A percentile compares a stretch with the other conserved stretches of the same genome.
Evolutionary conservation across 2,797 vertebrate genomes (phyloP).

Genomic region (Danio kyathit): DNA sequence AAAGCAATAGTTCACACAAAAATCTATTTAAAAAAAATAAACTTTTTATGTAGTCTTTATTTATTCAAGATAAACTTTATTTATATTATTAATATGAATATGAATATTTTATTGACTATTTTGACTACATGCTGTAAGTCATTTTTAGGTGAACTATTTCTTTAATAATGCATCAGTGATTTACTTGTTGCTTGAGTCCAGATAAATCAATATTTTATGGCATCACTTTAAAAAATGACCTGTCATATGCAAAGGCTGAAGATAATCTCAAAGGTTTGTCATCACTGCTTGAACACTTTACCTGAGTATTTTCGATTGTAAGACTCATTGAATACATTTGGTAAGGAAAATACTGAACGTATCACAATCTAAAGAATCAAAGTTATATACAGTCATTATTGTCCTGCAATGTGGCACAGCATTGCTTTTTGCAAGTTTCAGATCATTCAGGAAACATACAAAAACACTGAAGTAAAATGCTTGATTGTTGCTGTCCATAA

Average conservation of each 20-base stretch:
- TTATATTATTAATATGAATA: too few species aligned
- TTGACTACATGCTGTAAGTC: not conserved
- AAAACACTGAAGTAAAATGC: not conserved
- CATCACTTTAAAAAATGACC: slow-evolving; percentile 12
- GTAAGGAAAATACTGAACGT: slow-evolving; percentile 41
- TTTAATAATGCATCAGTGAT: not conserved
- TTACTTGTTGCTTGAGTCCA: not conserved
- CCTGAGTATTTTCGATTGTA: slow-evolving; percentile 55
- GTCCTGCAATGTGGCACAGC: slow-evolving; percentile 26
- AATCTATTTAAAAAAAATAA: too few species aligned
- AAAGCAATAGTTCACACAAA: slow-evolving; percentile 2
- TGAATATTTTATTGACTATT: too few species aligned
- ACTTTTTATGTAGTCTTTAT: too few species aligned
- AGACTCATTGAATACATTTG: slow-evolving; percentile 48
- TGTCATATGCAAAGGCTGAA: not conserved
- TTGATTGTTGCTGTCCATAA: slow-evolving; percentile 8
- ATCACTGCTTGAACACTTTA: slow-evolving; percentile 47
- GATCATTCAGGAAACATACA: not conserved
- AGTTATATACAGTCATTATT: slow-evolving; percentile 35
- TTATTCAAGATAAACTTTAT: too few species aligned
- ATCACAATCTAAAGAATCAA: slow-evolving; percentile 46
- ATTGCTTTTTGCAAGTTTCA: slow-evolving; percentile 34
- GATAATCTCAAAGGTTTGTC: slow-evolving; percentile 30
- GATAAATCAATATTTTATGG: not conserved
- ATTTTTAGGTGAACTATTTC: slow-evolving; percentile 8